A percentile compares a stretch with the other conserved stretches of the same genome.
Evolutionary conservation across 2,113 vertebrate species (phyloP).

Genomic region (Machaerirhynchus nigripectus): DNA sequence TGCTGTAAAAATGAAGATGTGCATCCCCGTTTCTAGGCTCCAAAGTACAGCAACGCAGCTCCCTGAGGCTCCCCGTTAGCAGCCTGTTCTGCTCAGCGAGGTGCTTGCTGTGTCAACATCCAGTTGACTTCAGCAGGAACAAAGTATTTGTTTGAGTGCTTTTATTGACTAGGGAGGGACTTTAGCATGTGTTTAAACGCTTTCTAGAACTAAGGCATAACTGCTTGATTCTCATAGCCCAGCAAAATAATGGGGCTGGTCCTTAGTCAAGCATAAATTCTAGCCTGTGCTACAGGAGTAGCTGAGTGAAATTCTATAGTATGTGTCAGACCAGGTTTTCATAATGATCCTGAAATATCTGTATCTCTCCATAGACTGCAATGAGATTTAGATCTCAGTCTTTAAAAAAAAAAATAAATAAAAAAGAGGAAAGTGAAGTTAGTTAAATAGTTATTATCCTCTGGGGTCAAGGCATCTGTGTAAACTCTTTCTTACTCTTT

Average conservation of each 20-base stretch:
- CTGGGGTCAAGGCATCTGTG: neutral
- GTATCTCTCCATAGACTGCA: neutral
- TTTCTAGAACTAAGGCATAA: slow-evolving; percentile 20
- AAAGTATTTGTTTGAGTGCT: slow-evolving; percentile 46
- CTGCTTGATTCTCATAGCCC: neutral
- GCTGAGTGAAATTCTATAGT: neutral
- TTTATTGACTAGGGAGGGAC: slow-evolving; percentile 55
- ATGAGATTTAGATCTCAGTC: neutral
- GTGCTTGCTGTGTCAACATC: slow-evolving; percentile 17
- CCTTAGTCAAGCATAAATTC: neutral
- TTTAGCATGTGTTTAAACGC: slow-evolving; percentile 44
- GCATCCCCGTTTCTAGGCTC: neutral
- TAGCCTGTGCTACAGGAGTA: neutral
- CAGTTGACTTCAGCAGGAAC: slow-evolving; percentile 13
- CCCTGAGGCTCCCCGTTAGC: neutral
- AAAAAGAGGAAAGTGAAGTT: neutral
- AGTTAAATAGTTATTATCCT: too few species aligned
- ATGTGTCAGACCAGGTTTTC: neutral
- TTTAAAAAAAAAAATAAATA: neutral
- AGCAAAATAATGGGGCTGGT: neutral
- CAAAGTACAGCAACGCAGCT: neutral
- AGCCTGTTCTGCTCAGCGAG: neutral
- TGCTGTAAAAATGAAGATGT: neutral
- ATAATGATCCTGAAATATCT: neutral
- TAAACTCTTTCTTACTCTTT: slow-evolving; percentile 29